phyloP scores from a whole-genome alignment of 1,140 invertebrate species.

The Hycleus cichorii region DNA sequence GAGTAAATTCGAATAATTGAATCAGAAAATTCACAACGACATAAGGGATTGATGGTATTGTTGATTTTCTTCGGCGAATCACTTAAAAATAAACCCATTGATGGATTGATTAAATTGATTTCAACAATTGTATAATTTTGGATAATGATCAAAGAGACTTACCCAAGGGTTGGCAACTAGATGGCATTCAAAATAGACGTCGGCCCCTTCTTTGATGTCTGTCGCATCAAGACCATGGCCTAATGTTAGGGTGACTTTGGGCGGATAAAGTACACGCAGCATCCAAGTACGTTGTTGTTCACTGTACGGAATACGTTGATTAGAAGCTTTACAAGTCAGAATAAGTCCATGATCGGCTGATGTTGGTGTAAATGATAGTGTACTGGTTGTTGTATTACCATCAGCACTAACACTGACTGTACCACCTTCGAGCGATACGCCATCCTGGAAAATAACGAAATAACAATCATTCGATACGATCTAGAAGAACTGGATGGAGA shows the following conservation, averaged over 20 bases:
- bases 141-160: constrained; percentile 9
- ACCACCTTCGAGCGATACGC: constrained; percentile 36
- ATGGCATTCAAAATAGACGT: constrained; percentile 56
- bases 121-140: neutral
- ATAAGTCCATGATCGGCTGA: constrained; percentile 68
- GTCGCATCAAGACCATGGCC: constrained; percentile 36
- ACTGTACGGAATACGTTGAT: constrained; percentile 54
- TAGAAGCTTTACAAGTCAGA: constrained; percentile 58
- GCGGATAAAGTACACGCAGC: constrained; percentile 49
- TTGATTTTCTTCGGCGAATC: too few species aligned
- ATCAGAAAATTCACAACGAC: too few species aligned
- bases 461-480: too few species aligned
- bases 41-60: too few species aligned
- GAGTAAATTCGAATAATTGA: too few species aligned
- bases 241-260: constrained; percentile 37
- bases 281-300: constrained; percentile 55
- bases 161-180: constrained; percentile 52
- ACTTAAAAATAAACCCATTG: too few species aligned
- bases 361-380: constrained; percentile 64
- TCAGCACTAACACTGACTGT: constrained; percentile 49
- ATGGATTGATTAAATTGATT: too few species aligned
- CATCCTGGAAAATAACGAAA: constrained; percentile 32
- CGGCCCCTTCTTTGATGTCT: constrained; percentile 39
- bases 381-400: constrained; percentile 81
- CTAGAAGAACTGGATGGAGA: neutral